Percentiles rank a stretch among this genome's conserved stretches.
Evolutionary conservation across 2,113 vertebrate species (phyloP).

Genomic region (Leptobrachium leishanense): DNA sequence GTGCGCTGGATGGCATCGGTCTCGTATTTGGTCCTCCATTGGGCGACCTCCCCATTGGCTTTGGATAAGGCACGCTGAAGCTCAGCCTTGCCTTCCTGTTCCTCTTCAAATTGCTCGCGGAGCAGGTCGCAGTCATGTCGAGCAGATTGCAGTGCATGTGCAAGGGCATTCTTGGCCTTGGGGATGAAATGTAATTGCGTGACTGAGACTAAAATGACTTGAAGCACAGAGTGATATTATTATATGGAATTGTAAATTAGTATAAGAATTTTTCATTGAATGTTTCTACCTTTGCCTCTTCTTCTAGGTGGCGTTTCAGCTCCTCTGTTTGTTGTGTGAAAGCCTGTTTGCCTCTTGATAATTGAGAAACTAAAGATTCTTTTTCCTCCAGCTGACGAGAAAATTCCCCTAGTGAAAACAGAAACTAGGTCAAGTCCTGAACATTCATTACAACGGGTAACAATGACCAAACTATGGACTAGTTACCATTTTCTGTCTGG

Average conservation of each 20-base stretch:
- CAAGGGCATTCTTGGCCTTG: conserved; percentile 83
- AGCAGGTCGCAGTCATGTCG: conserved; percentile 81
- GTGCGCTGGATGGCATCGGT: conserved; percentile 78
- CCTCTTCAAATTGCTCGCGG: conserved; percentile 77
- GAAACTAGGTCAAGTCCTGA: too few species aligned
- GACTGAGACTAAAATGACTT: background rate
- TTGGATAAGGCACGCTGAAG: conserved; percentile 77
- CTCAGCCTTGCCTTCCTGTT: conserved; percentile 71
- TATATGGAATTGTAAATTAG: too few species aligned
- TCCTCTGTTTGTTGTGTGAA: conserved; percentile 80
- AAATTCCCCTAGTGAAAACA: conserved; percentile 69
- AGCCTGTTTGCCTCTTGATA: conserved; percentile 75
- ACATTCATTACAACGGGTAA: too few species aligned
- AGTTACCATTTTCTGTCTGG: conserved; percentile 76
- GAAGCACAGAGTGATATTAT: too few species aligned
- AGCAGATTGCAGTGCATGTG: conserved; percentile 75
- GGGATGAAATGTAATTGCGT: background rate
- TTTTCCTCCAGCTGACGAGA: conserved; percentile 78
- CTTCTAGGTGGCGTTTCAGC: conserved; percentile 78
- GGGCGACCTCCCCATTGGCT: conserved; percentile 76
- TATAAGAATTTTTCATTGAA: too few species aligned
- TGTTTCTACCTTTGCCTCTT: conserved; percentile 74
- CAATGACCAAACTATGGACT: too few species aligned
- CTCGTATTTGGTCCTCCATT: conserved; percentile 83
- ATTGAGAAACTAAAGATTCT: conserved; percentile 76